Base-by-base conservation (phyloP, 2,888 invertebrate genomes). In the Tolmerus cingulatus region DNA sequence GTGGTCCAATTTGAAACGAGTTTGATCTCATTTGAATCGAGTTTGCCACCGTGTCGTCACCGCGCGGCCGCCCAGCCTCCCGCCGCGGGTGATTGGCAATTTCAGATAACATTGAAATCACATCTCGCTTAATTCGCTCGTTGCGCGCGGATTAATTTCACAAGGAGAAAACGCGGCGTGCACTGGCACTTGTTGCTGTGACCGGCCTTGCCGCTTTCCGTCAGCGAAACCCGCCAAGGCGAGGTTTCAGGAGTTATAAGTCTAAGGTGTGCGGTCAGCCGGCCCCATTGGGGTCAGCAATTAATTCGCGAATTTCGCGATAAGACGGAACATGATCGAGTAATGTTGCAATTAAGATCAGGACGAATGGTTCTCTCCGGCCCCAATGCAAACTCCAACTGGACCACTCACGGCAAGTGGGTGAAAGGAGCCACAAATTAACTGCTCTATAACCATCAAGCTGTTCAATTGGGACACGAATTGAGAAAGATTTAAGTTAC, bases 121-220 rank as follows among this genome's bases (percentile, higher is more conserved):
- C 40, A 78, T 81, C 46, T 51, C 51, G 30, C 79, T 51, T 16
- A 78, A 55, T 81, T 51, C 55, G 34, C 81, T 55, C 14, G 81
- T 81, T 81, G 55, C 12, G 51, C 51, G 30, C 81, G 43, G 43
- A 30, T 81, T 51, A 55, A 81, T 81, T 81, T 51, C 27, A 43
- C 81, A 51, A 46, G 51, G 51, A 81, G 51, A 55, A 55, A 81
- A 81, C 30, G 51, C 34, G 76, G 34, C 37, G 76, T 14, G 37
- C 30, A 37, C 76, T 37, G 34, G 76, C 27, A 46, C 46, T 46
- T 51, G 51, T 51, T 81, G 30, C 51, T 81, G 19, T 43, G 37
- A 78, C 78, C 78, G 78, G 78, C 78, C 78, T 78, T 78, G 78
- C 78, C 43, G 19, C 78, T 78, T 78, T 78, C 78, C 43, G 78